Evolutionary conservation across 2,888 invertebrate species (phyloP), one percentile per base, ranked within the genome.

Genomic region (Xylocampa areola): DNA sequence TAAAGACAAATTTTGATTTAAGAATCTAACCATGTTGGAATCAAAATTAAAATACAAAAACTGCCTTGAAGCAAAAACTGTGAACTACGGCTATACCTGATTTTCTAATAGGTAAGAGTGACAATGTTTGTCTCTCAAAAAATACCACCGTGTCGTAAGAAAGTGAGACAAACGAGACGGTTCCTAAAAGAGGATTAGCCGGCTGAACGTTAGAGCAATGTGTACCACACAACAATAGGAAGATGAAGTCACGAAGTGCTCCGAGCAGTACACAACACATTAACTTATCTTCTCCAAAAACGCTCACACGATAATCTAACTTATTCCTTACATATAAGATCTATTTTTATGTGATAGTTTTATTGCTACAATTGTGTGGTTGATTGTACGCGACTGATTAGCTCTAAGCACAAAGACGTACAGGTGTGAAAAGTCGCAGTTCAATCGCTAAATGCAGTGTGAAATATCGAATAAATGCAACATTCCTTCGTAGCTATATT

Each of bases 351-450:
- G 5, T 54, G 33, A 17, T 6, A 2, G 2, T 6, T 35, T 35
- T 2, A 13, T 17, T 59, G 32, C 30, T 54, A 45, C 54, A 45
- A 27, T 54, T 52, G 57, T 39, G 11, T 40, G 35, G 49, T 36
- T 37, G 63, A 66, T 73, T 68, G 63, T 70, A 73, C 59, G 33
- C 51, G 30, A 65, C 47, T 54, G 76, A 77, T 73, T 67, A 64
- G 37, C 35, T 59, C 41, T 47, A 51, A 68, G 55, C 63, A 69
- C 54, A 55, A 49, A 35, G 47, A 55, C 50, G 41, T 40, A 32
- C 68, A 81, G 78, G 84, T 85, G 85, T 77, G 80, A 81, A 85
- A 82, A 82, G 72, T 83, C 77, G 69, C 76, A 66, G 68, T 59
- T 60, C 59, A 49, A 68, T 55, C 73, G 79, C 77, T 84, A 85